A percentile compares a stretch with the other conserved stretches of the same genome.
phyloP scores from a whole-genome alignment of 2,888 invertebrate genomes.

The Theodoxus fluviatilis region DNA sequence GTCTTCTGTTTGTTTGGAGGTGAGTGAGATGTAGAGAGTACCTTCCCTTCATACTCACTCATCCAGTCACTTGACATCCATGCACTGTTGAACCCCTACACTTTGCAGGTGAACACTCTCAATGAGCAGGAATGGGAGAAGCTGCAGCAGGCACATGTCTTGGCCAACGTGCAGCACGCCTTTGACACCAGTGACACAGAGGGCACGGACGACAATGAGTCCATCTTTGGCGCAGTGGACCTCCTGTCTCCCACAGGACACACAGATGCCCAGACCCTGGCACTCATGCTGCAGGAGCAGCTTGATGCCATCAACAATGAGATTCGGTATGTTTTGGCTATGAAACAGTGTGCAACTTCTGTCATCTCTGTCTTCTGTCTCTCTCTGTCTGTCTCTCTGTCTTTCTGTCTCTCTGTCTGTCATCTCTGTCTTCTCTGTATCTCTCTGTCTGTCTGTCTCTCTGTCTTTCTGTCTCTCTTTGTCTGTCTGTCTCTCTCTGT shows the following conservation, averaged over 20 bases:
- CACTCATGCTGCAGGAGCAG: slow-evolving; percentile 98
- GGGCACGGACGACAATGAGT: slow-evolving; percentile 76
- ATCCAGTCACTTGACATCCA: too few relatives aligned
- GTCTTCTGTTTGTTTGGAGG: too few relatives aligned
- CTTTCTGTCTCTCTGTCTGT: slow-evolving; percentile 12
- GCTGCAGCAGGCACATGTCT: slow-evolving; percentile 81
- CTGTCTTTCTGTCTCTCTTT: background rate
- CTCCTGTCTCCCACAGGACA: slow-evolving; percentile 66
- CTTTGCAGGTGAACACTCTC: slow-evolving; percentile 62
- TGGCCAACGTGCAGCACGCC: slow-evolving; percentile 90
- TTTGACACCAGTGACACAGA: slow-evolving; percentile 79
- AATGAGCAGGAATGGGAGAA: slow-evolving; percentile 91
- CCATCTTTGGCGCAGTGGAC: slow-evolving; percentile 80
- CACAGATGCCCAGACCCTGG: slow-evolving; percentile 95
- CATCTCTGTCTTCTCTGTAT: background rate
- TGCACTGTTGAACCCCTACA: too few relatives aligned
- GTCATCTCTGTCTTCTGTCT: background rate
- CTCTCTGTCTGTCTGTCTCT: too few relatives aligned
- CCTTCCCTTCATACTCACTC: too few relatives aligned
- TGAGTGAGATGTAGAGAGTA: too few relatives aligned
- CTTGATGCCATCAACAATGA: slow-evolving; percentile 99
- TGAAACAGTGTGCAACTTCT: background rate
- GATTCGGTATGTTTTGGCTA: slow-evolving; percentile 72
- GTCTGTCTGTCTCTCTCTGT: background rate
- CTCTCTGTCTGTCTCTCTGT: slow-evolving; percentile 12